Evolutionary conservation across 2,113 vertebrate genomes (phyloP).

Genomic region (Sinocyclocheilus anshuiensis): DNA sequence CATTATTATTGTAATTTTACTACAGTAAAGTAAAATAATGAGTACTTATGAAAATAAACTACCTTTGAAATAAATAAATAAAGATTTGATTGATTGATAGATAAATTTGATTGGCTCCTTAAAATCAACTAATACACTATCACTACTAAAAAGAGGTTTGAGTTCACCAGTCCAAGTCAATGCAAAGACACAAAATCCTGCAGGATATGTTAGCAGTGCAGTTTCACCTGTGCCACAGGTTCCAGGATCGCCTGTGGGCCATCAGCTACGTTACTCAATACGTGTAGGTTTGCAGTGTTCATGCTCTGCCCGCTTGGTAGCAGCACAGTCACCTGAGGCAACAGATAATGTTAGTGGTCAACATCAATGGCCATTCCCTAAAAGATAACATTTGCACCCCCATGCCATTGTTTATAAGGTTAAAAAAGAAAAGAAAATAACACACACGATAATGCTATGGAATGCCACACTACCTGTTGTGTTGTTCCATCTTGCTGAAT

Average conservation of each 20-base stretch:
- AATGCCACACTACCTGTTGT: slow-evolving; percentile 82
- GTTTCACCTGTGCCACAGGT: slow-evolving; percentile 79
- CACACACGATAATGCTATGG: background rate
- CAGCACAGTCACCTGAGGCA: slow-evolving; percentile 79
- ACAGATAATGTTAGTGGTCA: background rate
- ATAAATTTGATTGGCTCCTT: too few relatives aligned
- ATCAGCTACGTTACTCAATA: slow-evolving; percentile 85
- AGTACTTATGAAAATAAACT: too few relatives aligned
- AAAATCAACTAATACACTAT: too few relatives aligned
- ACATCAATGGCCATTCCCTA: background rate
- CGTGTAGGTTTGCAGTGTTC: slow-evolving; percentile 84
- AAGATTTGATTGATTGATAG: too few relatives aligned
- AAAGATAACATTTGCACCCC: too few relatives aligned
- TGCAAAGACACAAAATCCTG: background rate
- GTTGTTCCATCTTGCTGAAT: slow-evolving; percentile 95
- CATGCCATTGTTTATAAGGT: too few relatives aligned
- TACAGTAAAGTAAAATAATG: too few relatives aligned
- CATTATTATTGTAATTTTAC: too few relatives aligned
- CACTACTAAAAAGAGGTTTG: too few relatives aligned
- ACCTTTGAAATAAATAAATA: too few relatives aligned
- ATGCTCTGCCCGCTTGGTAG: slow-evolving; percentile 83
- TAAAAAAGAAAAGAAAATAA: too few relatives aligned
- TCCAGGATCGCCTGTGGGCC: slow-evolving; percentile 82
- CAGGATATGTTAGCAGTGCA: background rate
- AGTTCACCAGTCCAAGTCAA: background rate